Percentiles rank a stretch among this genome's conserved stretches.
Conservation (phyloP, 2,113 vertebrate species). For the Alces alces region DNA sequence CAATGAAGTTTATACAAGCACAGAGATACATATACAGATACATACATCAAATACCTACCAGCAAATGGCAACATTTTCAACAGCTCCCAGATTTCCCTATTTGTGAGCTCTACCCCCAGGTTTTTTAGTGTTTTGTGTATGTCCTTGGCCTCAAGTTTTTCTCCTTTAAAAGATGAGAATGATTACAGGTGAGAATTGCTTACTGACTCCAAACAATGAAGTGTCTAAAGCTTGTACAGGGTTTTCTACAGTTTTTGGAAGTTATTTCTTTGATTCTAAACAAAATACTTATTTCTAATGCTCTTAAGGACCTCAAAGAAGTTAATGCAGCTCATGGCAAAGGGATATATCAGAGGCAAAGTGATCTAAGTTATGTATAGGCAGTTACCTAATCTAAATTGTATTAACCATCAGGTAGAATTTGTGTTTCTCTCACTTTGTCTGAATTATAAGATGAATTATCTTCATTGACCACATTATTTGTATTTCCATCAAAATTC, state of each 20-base stretch:
- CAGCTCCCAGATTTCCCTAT: background rate
- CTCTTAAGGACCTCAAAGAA: background rate
- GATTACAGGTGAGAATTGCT: background rate
- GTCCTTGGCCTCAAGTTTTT: conserved; percentile 23
- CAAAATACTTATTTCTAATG: background rate
- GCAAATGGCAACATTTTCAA: background rate
- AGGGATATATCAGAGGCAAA: background rate
- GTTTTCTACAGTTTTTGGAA: background rate
- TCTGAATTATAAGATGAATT: background rate
- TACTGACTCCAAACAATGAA: background rate
- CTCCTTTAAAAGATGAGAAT: conserved; percentile 11
- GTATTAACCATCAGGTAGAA: background rate
- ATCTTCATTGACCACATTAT: background rate
- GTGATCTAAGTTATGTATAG: background rate
- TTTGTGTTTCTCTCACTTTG: background rate
- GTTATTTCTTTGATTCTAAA: background rate
- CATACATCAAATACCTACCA: background rate
- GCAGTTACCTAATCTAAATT: background rate
- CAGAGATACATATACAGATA: background rate
- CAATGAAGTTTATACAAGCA: background rate
- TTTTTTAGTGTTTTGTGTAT: background rate
- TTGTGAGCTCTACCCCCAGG: background rate
- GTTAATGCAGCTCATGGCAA: background rate
- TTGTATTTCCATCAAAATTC: background rate
- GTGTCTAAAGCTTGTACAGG: background rate